Percentiles rank a stretch among this genome's conserved stretches.
These are phyloP conservation scores for Perizoma flavofasciatum DNA, from an alignment of 2,888 invertebrate species.

Conservation along the genomic window DNA sequence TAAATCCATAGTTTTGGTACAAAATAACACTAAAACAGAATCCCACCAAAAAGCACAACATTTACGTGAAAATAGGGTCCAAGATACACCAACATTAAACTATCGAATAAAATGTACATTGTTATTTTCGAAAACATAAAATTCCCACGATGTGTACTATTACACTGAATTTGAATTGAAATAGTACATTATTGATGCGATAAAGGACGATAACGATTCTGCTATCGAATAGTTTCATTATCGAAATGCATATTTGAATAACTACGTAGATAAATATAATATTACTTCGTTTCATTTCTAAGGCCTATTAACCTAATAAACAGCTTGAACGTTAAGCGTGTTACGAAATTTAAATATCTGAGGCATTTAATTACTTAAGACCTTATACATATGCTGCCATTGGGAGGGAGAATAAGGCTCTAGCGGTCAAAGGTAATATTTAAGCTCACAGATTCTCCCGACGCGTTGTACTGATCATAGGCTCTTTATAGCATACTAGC, in stretches of 20 bases:
- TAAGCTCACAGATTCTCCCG: too few species aligned
- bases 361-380: too few species aligned
- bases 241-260: conserved; percentile 26
- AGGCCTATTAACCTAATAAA: too few species aligned
- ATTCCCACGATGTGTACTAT: conserved; percentile 22
- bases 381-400: too few species aligned
- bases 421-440: too few species aligned
- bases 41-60: not conserved
- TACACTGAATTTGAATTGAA: conserved; percentile 19
- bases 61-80: too few species aligned
- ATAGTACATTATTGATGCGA: conserved; percentile 17
- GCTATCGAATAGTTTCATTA: conserved; percentile 2
- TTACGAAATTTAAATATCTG: too few species aligned
- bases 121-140: conserved; percentile 2
- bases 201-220: conserved; percentile 12
- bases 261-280: conserved; percentile 6
- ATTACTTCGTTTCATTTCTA: too few species aligned
- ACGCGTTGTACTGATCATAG: too few species aligned
- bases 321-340: too few species aligned
- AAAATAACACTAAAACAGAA: not conserved
- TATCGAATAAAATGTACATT: not conserved
- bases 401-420: too few species aligned
- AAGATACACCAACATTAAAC: not conserved
- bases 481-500: too few species aligned
- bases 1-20: conserved; percentile 13